These are phyloP conservation scores for Pipra filicauda DNA, from an alignment of 2,113 vertebrate species.

Conservation along the genomic window DNA sequence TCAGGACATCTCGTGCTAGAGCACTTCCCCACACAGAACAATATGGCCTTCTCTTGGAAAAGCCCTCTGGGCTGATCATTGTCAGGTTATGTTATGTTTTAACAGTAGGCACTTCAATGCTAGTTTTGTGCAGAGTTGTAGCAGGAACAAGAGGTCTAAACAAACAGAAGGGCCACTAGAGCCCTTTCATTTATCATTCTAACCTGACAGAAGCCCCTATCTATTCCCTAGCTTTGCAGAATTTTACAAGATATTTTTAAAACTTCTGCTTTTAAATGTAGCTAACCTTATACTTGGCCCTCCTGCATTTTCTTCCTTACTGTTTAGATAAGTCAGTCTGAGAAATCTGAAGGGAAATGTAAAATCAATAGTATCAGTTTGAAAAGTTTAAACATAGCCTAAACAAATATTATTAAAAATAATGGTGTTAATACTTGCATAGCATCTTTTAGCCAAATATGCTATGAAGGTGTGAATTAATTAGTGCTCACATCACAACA, in stretches of 20 bases:
- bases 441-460: neutral
- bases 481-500: neutral
- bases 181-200: conserved; percentile 84
- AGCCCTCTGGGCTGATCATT: conserved; percentile 83
- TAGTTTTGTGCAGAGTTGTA: conserved; percentile 79
- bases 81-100: conserved; percentile 88
- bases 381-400: neutral
- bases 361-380: neutral
- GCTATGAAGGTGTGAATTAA: neutral
- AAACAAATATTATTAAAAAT: neutral
- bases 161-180: conserved; percentile 79
- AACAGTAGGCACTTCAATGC: conserved; percentile 81
- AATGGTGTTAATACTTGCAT: neutral
- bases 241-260: neutral
- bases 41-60: conserved; percentile 78
- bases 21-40: conserved; percentile 69
- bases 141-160: conserved; percentile 87
- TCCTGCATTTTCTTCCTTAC: neutral
- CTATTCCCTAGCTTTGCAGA: conserved; percentile 13
- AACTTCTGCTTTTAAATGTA: neutral
- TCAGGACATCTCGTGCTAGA: conserved; percentile 67
- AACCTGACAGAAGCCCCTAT: conserved; percentile 74
- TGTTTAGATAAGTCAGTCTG: conserved; percentile 3
- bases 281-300: neutral
- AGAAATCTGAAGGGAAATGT: neutral